These are phyloP conservation scores for Xyrichtys novacula DNA, from an alignment of 2,797 vertebrate species.

Conservation along the genomic window DNA sequence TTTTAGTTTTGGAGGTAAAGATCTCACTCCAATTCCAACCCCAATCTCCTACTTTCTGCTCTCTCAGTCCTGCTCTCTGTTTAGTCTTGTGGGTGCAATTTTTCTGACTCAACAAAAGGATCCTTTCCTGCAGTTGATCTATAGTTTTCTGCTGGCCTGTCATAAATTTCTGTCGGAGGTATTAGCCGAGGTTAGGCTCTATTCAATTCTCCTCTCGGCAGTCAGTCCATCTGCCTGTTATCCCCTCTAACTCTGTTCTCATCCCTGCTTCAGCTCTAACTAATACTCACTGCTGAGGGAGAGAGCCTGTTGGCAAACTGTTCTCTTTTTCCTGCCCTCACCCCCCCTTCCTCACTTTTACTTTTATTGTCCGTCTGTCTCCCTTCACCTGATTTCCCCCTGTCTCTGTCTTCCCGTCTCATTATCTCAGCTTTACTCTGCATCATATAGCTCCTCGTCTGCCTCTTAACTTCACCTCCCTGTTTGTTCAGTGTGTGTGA, in stretches of 20 bases:
- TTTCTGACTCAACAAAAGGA: conserved; percentile 68
- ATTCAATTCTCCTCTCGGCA: conserved; percentile 77
- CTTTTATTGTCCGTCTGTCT: conserved; percentile 58
- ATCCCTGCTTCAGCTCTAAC: conserved; percentile 64
- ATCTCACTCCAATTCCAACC: conserved; percentile 25
- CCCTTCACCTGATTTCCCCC: conserved; percentile 28
- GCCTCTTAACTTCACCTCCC: conserved; percentile 49
- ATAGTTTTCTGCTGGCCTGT: conserved; percentile 75
- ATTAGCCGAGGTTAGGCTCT: conserved; percentile 74
- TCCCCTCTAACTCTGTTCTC: conserved; percentile 74
- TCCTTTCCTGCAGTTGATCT: conserved; percentile 60
- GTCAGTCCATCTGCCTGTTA: conserved; percentile 76
- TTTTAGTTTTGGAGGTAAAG: conserved; percentile 21
- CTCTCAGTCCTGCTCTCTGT: conserved; percentile 32
- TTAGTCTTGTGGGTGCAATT: conserved; percentile 59
- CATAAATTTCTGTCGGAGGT: conserved; percentile 71
- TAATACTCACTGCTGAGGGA: conserved; percentile 63
- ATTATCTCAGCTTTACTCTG: conserved; percentile 64
- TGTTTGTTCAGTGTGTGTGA: conserved; percentile 78
- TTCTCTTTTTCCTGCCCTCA: conserved; percentile 45
- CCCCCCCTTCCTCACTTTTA: conserved; percentile 31
- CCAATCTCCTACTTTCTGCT: conserved; percentile 38
- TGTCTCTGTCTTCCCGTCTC: conserved; percentile 48
- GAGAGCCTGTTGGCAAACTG: conserved; percentile 65
- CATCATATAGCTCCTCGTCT: conserved; percentile 33